These are phyloP conservation scores for Atta colombica DNA, from an alignment of 1,140 invertebrate genomes.

Conservation along the genomic window DNA sequence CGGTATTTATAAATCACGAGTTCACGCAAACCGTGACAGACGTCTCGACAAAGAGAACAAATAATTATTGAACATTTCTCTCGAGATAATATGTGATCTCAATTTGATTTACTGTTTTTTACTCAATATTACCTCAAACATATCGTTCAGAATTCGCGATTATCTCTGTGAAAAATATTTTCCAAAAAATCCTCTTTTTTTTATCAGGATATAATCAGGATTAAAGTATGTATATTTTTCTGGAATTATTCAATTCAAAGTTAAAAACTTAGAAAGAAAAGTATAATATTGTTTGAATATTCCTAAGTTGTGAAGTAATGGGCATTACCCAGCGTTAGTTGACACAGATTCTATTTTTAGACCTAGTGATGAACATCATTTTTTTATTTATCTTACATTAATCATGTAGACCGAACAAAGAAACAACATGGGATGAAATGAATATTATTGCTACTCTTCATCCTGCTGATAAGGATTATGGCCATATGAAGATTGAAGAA, in stretches of 20 bases:
- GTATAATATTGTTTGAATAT: background rate
- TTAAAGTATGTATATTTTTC: background rate
- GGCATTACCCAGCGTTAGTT: background rate
- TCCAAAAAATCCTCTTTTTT: background rate
- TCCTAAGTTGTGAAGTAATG: background rate
- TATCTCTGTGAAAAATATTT: background rate
- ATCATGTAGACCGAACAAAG: conserved; percentile 89
- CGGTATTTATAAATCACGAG: background rate
- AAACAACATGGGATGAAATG: conserved; percentile 99
- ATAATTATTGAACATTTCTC: background rate
- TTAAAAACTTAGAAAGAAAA: background rate
- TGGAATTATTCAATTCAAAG: background rate
- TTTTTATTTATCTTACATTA: conserved; percentile 45
- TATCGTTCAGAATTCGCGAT: background rate
- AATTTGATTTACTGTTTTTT: background rate
- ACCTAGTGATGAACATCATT: background rate
- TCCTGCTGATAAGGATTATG: conserved; percentile 99
- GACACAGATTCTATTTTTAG: conserved; percentile 38
- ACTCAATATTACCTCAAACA: background rate
- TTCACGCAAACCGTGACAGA: background rate
- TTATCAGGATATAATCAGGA: background rate
- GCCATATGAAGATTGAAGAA: conserved; percentile 99
- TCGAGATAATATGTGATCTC: background rate
- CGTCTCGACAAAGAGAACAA: background rate
- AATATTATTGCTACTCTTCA: conserved; percentile 99